phyloP scores from a whole-genome alignment of 2,888 invertebrate genomes.

The Esperia sulphurella region DNA sequence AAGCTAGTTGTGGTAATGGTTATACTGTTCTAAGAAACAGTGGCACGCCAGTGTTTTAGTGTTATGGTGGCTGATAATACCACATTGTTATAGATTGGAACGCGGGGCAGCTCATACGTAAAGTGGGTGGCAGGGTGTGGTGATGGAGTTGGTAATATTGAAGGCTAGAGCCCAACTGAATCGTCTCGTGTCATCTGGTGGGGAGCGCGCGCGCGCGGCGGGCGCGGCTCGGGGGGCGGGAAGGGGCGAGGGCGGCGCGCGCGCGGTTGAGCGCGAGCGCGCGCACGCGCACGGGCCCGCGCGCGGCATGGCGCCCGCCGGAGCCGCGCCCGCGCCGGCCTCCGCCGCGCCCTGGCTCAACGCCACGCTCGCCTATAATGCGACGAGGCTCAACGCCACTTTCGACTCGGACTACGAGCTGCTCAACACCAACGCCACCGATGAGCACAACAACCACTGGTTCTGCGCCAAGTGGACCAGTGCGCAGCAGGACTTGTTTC shows the following conservation, averaged over 20 bases:
- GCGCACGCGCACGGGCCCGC: conserved; percentile 50
- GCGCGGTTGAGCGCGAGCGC: conserved; percentile 43
- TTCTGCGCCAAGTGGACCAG: conserved; percentile 89
- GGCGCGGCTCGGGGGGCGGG: conserved; percentile 29
- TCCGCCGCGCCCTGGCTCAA: conserved; percentile 74
- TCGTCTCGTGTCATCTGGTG: conserved; percentile 77
- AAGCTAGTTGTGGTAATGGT: no score
- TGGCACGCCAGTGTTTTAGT: no score
- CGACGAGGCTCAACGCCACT: conserved; percentile 72
- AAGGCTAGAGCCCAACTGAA: conserved; percentile 80
- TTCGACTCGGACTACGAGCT: conserved; percentile 75
- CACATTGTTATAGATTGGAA: conserved; percentile 39
- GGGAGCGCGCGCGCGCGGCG: conserved; percentile 40
- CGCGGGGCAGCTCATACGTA: conserved; percentile 40
- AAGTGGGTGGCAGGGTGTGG: conserved; percentile 55
- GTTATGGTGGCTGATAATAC: not conserved
- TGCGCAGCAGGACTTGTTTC: conserved; percentile 89
- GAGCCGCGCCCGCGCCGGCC: conserved; percentile 66
- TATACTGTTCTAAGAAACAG: no score
- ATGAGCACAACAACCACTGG: conserved; percentile 68
- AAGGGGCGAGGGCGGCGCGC: conserved; percentile 34
- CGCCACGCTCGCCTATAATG: conserved; percentile 76
- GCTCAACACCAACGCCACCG: conserved; percentile 67
- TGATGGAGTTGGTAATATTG: conserved; percentile 82
- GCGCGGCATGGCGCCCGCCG: conserved; percentile 61